These are phyloP conservation scores for Graptemys geographica DNA, from an alignment of 2,797 vertebrate species.

Conservation along the genomic window DNA sequence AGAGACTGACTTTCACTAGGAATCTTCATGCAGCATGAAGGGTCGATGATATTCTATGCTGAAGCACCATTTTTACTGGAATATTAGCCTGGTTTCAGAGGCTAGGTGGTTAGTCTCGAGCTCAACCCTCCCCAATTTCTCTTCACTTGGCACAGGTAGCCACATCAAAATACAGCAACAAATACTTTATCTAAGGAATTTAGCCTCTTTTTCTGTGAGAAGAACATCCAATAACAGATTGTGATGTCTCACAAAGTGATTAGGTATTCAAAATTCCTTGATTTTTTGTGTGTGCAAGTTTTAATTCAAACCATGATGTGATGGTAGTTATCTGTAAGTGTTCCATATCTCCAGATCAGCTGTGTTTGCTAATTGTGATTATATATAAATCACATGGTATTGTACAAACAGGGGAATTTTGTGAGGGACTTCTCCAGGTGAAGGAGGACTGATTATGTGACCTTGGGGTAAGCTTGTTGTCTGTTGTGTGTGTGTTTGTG, in stretches of 20 bases:
- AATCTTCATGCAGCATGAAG: neutral
- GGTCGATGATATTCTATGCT: neutral
- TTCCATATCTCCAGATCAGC: neutral
- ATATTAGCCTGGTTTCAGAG: neutral
- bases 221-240: neutral
- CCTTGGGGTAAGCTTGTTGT: too few relatives aligned
- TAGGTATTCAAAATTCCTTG: neutral
- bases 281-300: neutral
- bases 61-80: neutral
- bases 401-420: too few relatives aligned
- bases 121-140: neutral
- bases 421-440: too few relatives aligned
- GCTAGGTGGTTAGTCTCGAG: neutral
- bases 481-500: too few relatives aligned
- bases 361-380: accelerated
- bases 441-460: too few relatives aligned
- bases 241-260: neutral
- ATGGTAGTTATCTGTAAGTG: neutral
- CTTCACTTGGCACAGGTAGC: neutral
- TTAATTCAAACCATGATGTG: neutral
- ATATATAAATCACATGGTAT: neutral
- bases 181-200: neutral
- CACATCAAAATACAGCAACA: neutral
- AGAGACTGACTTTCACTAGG: neutral
- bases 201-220: neutral